Base-by-base conservation (phyloP, 2,797 vertebrate genomes). In the Tiaroga cobitis region DNA sequence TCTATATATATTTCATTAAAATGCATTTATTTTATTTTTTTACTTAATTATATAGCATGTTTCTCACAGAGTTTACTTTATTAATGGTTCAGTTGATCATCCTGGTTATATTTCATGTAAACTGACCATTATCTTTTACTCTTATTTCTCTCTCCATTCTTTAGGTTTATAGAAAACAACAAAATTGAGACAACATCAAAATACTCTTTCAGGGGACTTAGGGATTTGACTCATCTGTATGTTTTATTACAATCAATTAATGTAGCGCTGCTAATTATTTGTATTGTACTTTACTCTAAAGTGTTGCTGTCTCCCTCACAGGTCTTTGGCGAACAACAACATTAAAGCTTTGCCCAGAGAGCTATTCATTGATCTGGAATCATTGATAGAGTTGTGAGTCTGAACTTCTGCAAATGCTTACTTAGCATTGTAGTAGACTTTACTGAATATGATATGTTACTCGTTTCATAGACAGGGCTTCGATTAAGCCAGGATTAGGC, bases 271-370 rank as follows among this genome's bases (percentile, higher is more conserved):
- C 68, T 18, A 73, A n/a, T 68, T 87, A 88, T 84, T 67, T 82
- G n/a, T 5, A 2, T 16, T 69, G 76, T 84, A 49, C 77, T 29
- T 83, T 19, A 29, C n/a, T 51, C 9, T 11, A 26, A 75, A 29
- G 18, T 85, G 68, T 87, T 84, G 37, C 74, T 91, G 43, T 80
- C 21, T 80, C 29, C 29, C 16, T 84, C 61, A 37, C 92, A 99
- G 98, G 91, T 99, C 98, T 92, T 94, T 99, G 95, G 98, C 98
- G 82, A 98, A 99, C 94, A 99, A 99, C 94, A 96, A 97, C 83
- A 97, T 99, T 83, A 97, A 96, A 95, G 93, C 95, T 86, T 95
- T 99, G 91, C 98, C 98, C 59, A 96, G 97, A 90, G 97, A 99
- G 43, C 92, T 99, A 92, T 99, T 99, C 92, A 93, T 91, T n/a